A percentile compares a stretch with the other conserved stretches of the same genome.
phyloP scores from a whole-genome alignment of 1,140 invertebrate genomes.

The Drosophila pachea region DNA sequence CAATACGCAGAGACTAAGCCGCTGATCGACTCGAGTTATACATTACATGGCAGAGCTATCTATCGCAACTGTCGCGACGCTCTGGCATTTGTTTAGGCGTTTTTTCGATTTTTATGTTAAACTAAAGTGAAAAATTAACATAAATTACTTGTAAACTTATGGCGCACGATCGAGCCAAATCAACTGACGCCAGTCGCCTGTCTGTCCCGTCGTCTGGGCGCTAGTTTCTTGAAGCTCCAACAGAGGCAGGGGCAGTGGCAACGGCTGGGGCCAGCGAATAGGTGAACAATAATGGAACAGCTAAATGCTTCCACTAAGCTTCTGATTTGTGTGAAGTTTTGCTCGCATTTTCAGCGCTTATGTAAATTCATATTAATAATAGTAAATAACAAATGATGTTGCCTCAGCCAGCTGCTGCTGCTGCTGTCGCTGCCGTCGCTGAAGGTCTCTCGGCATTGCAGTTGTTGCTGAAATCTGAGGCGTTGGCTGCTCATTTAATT shows the following conservation, averaged over 20 bases:
- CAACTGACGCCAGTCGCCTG: slow-evolving; percentile 19
- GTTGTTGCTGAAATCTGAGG: slow-evolving; percentile 9
- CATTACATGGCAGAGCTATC: slow-evolving; percentile 44
- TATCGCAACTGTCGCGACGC: slow-evolving; percentile 39
- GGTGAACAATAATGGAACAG: slow-evolving; percentile 67
- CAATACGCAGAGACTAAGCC: not conserved
- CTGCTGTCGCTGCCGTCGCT: not conserved
- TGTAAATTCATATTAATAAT: slow-evolving; percentile 67
- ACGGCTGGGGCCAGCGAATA: slow-evolving; percentile 45
- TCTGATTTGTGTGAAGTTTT: slow-evolving; percentile 74
- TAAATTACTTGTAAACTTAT: slow-evolving; percentile 66
- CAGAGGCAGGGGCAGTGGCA: too few relatives aligned
- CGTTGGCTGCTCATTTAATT: slow-evolving; percentile 40
- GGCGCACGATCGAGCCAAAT: slow-evolving; percentile 33
- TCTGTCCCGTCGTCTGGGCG: not conserved
- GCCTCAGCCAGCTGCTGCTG: slow-evolving; percentile 23
- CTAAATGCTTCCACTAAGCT: slow-evolving; percentile 69
- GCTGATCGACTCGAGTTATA: not conserved
- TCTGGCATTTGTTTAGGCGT: slow-evolving; percentile 72
- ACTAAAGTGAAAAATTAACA: slow-evolving; percentile 69
- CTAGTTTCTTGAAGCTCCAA: too few relatives aligned
- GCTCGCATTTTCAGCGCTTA: slow-evolving; percentile 60
- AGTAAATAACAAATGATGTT: slow-evolving; percentile 67
- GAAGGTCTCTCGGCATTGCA: slow-evolving; percentile 3
- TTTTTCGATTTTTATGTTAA: slow-evolving; percentile 59